These are phyloP conservation scores for Helarctos malayanus DNA, from an alignment of 2,797 vertebrate species.

Conservation along the genomic window DNA sequence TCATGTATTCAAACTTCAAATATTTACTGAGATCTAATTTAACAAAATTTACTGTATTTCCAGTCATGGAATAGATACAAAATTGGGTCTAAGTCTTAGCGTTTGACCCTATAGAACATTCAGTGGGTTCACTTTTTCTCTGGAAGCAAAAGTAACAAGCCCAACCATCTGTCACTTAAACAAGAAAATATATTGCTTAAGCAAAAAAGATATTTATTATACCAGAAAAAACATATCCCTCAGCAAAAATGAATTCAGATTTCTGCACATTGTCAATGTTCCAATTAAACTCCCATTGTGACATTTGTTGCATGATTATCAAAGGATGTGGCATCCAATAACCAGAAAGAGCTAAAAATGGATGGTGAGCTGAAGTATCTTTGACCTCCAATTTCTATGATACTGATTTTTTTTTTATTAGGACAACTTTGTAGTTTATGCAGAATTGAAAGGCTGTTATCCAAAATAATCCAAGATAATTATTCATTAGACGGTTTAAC, in stretches of 20 bases:
- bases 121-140: neutral
- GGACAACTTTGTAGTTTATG: neutral
- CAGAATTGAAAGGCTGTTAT: neutral
- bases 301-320: neutral
- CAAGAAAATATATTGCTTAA: neutral
- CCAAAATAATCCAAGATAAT: constrained; percentile 18
- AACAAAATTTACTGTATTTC: neutral
- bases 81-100: neutral
- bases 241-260: neutral
- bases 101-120: neutral
- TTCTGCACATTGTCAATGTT: constrained; percentile 11
- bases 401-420: neutral
- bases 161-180: constrained; percentile 16
- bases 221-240: neutral
- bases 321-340: neutral
- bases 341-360: neutral
- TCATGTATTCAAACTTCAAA: neutral
- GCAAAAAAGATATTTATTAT: neutral
- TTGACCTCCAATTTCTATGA: neutral
- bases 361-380: neutral
- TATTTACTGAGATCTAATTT: neutral
- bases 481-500: neutral
- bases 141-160: neutral
- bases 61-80: neutral
- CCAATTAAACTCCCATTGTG: neutral